Percentiles rank a stretch among this genome's conserved stretches.
These are phyloP conservation scores for Ceriagrion tenellum DNA, from an alignment of 2,888 invertebrate genomes.

Conservation along the genomic window DNA sequence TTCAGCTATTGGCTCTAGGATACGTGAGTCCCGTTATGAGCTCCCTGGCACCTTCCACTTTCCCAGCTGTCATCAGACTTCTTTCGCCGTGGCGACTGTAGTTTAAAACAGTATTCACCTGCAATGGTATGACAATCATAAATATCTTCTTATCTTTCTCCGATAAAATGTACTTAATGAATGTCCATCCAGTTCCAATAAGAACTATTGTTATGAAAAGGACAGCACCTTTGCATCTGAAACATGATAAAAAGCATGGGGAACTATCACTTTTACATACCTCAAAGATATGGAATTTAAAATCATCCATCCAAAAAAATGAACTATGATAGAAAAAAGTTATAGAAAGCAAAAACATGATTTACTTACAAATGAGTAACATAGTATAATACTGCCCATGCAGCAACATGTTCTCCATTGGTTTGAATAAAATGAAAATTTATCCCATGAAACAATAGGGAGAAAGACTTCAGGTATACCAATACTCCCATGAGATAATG, in stretches of 20 bases:
- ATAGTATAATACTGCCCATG: conserved; percentile 98
- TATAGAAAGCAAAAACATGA: neutral
- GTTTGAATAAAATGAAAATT: conserved; percentile 96
- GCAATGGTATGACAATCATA: conserved; percentile 97
- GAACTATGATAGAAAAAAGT: neutral
- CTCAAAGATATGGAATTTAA: neutral
- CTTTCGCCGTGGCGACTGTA: no score
- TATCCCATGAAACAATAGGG: conserved; percentile 96
- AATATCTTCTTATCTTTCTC: conserved; percentile 98
- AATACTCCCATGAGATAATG: conserved; percentile 98
- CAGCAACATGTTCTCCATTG: conserved; percentile 95
- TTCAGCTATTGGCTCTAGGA: no score
- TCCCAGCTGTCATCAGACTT: no score
- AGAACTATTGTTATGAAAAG: conserved; percentile 97
- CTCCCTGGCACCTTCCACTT: no score
- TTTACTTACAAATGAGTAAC: conserved; percentile 95
- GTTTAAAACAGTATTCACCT: conserved; percentile 83
- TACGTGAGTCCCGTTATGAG: no score
- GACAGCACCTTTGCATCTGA: conserved; percentile 92
- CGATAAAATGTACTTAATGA: conserved; percentile 97
- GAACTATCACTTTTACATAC: neutral
- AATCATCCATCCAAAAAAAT: conserved; percentile 55
- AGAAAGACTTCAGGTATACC: conserved; percentile 94
- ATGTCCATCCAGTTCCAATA: conserved; percentile 99
- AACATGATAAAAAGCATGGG: conserved; percentile 71